phyloP scores from a whole-genome alignment of 2,888 invertebrate genomes.

The Phyllotreta cruciferae region DNA sequence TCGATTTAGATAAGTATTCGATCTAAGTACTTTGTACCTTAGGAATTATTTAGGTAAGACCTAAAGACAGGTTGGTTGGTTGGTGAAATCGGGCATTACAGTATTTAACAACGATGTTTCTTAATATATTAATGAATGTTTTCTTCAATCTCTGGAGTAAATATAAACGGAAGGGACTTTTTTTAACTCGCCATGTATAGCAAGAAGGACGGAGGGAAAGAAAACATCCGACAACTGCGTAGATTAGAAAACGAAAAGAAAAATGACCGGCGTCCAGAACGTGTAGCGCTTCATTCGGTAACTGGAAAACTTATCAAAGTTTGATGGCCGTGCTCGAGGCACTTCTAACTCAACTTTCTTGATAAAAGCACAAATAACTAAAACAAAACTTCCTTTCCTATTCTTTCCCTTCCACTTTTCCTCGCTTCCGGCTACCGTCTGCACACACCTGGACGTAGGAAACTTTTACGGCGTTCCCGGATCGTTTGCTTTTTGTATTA shows the following conservation, averaged over 20 bases:
- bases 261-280: constrained; percentile 62
- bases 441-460: constrained; percentile 53
- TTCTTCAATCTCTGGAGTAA: constrained; percentile 6
- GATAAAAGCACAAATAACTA: constrained; percentile 60
- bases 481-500: constrained; percentile 26
- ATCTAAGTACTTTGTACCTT: too few species aligned
- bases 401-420: constrained; percentile 33
- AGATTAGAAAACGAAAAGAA: constrained; percentile 63
- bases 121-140: constrained; percentile 17
- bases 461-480: constrained; percentile 42
- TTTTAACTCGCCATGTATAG: constrained; percentile 35
- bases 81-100: too few species aligned
- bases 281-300: constrained; percentile 52
- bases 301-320: constrained; percentile 61
- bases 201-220: constrained; percentile 44
- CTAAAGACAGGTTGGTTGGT: too few species aligned
- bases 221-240: constrained; percentile 53
- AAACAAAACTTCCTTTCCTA: constrained; percentile 51
- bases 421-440: constrained; percentile 44
- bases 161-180: constrained; percentile 21
- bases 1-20: too few species aligned
- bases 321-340: constrained; percentile 58
- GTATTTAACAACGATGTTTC: too few species aligned
- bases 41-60: too few species aligned
- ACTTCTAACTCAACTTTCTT: constrained; percentile 56